These are phyloP conservation scores for Plectrocnemia conspersa DNA, from an alignment of 1,140 invertebrate genomes.

Conservation along the genomic window DNA sequence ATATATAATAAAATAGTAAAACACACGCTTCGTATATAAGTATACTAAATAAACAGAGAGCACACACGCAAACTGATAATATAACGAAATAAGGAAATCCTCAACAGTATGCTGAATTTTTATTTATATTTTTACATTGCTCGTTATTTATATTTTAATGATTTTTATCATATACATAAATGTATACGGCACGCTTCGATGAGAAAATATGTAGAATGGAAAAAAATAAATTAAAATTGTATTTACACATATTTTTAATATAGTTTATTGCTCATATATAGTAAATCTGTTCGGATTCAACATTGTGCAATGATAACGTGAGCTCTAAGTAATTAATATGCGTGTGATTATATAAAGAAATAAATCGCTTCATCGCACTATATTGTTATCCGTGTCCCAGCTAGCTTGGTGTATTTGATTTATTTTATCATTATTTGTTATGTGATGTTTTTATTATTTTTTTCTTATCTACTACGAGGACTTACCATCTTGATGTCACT, in stretches of 20 bases:
- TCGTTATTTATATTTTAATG: neutral
- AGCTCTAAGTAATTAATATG: too few species aligned
- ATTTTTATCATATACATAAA: conserved; percentile 11
- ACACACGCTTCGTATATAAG: too few species aligned
- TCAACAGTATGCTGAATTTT: too few species aligned
- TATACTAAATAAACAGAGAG: conserved; percentile 11
- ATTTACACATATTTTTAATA: neutral
- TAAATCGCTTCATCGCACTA: too few species aligned
- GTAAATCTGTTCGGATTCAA: too few species aligned
- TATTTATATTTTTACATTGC: neutral
- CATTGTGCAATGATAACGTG: too few species aligned
- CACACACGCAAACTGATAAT: conserved; percentile 14
- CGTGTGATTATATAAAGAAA: too few species aligned
- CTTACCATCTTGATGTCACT: conserved; percentile 99
- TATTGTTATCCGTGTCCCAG: too few species aligned
- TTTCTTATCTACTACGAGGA: conserved; percentile 40
- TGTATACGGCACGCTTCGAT: neutral
- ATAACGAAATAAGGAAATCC: conserved; percentile 10
- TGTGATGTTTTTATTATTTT: too few species aligned
- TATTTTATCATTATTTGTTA: too few species aligned
- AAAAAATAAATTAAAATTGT: neutral
- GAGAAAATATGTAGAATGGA: neutral
- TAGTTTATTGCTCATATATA: too few species aligned
- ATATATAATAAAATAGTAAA: neutral
- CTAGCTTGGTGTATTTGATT: too few species aligned